Evolutionary conservation across 2,888 invertebrate species (phyloP), one percentile per base, ranked within the genome.

Genomic region (Cryptosula pallasiana): DNA sequence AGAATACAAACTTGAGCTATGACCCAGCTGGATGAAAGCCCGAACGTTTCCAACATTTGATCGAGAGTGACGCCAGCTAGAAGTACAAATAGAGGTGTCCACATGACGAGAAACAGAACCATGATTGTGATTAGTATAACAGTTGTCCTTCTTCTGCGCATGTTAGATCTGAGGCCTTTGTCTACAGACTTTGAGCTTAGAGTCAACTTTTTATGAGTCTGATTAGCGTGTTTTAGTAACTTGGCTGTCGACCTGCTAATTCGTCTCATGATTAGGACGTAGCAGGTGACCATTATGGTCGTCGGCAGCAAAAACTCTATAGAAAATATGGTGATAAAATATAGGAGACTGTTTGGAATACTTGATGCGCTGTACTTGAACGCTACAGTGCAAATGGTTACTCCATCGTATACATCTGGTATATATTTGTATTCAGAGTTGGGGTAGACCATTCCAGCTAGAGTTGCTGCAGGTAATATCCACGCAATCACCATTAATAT

Each of bases 61-160:
- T 63, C 63, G 16, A 63, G 32, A 13, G 63, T 63, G 29, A 32
- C 27, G 5, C 20, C 32, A 5, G 63, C 63, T 16, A 63, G 27
- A 2, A 63, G 34, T 9, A 27, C 63, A 32, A 63, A 63, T 2
- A 63, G n/a, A 9, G 63, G 63, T 2, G 27, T 27, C 63, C 63
- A 63, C 63, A 63, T 63, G 63, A 63, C 34, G 2, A 63, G 32
- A n/a, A 63, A 63, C 9, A 63, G 32, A 2, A 27, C 32, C 29
- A 63, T 34, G 13, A 63, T 63, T 5, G 63, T 32, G 32, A 63
- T 63, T 13, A 63, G 63, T 25, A 63, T 63, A n/a, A 32, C n/a
- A 29, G 63, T 63, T 1, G 63, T 63, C n/a, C 63, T 2, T 13
- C 63, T 20, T 3, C 63, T 27, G 1, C 63, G 63, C 13, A 63